Percentiles rank a stretch among this genome's conserved stretches.
Evolutionary conservation across 2,797 vertebrate species (phyloP).

Genomic region (Parambassis ranga): DNA sequence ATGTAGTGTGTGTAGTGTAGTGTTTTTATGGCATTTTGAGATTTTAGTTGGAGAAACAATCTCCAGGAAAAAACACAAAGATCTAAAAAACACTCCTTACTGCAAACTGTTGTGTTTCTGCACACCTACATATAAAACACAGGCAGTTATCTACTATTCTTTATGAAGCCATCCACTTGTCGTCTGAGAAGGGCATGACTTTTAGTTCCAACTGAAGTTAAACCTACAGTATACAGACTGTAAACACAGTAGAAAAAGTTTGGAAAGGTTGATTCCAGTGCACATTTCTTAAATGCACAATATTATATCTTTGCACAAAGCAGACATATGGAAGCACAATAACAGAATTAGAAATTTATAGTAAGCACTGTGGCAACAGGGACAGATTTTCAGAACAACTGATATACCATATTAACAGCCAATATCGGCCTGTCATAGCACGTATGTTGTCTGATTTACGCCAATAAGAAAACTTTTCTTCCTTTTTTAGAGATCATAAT

Average conservation of each 20-base stretch:
- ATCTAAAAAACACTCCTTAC: not conserved
- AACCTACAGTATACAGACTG: not conserved
- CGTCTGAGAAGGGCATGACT: not conserved
- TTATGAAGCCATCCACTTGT: not conserved
- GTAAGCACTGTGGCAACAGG: too few relatives aligned
- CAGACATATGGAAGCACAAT: too few relatives aligned
- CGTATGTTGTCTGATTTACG: too few relatives aligned
- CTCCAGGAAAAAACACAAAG: not conserved
- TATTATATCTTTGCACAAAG: too few relatives aligned
- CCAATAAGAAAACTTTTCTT: too few relatives aligned
- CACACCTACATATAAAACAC: not conserved
- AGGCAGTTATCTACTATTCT: not conserved
- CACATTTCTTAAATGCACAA: too few relatives aligned
- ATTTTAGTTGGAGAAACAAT: constrained; percentile 17
- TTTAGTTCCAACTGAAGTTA: not conserved
- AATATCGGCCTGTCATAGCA: too few relatives aligned
- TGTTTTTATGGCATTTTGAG: constrained; percentile 20
- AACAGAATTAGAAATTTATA: too few relatives aligned
- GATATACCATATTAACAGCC: too few relatives aligned
- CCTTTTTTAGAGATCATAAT: too few relatives aligned
- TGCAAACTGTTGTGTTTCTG: not conserved
- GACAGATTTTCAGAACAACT: too few relatives aligned
- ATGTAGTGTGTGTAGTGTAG: too few relatives aligned
- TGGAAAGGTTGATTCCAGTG: not conserved
- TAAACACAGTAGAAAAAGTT: not conserved